Conservation (phyloP, 2,888 invertebrate genomes). For the Pachycephus smyrnensis region DNA sequence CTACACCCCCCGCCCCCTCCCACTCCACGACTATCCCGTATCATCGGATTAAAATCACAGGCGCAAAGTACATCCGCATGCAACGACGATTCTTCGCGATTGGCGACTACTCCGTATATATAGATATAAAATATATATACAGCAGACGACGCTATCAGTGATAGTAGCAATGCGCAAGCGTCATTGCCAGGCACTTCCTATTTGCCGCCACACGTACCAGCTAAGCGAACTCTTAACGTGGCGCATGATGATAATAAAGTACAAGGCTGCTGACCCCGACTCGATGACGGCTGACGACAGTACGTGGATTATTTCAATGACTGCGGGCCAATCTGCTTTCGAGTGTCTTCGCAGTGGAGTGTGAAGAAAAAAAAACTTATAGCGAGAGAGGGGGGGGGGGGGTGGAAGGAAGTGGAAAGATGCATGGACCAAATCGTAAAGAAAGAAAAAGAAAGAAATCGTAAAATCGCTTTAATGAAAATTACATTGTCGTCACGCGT, state of each 20-base stretch:
- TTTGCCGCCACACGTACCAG: neutral
- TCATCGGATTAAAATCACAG: too few relatives aligned
- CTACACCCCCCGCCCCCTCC: too few relatives aligned
- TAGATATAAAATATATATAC: neutral
- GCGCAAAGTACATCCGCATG: too few relatives aligned
- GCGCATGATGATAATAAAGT: slow-evolving; percentile 39
- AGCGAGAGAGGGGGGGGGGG: too few relatives aligned
- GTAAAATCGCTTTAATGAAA: neutral
- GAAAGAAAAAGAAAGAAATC: too few relatives aligned
- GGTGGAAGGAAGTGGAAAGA: too few relatives aligned
- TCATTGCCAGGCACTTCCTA: neutral
- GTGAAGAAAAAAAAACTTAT: too few relatives aligned
- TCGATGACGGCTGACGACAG: slow-evolving; percentile 25
- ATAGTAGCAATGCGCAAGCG: neutral
- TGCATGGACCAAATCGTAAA: too few relatives aligned
- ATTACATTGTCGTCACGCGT: neutral
- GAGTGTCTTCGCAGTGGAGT: neutral
- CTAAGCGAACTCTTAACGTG: neutral
- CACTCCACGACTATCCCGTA: too few relatives aligned
- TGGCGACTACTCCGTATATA: too few relatives aligned
- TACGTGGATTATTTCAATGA: slow-evolving; percentile 24
- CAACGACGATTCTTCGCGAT: too few relatives aligned
- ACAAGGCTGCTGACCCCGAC: slow-evolving; percentile 47
- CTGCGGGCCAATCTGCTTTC: neutral
- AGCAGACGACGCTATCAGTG: too few relatives aligned